Conservation (phyloP, 2,888 invertebrate genomes). For the Ypsolopha scabrella region DNA sequence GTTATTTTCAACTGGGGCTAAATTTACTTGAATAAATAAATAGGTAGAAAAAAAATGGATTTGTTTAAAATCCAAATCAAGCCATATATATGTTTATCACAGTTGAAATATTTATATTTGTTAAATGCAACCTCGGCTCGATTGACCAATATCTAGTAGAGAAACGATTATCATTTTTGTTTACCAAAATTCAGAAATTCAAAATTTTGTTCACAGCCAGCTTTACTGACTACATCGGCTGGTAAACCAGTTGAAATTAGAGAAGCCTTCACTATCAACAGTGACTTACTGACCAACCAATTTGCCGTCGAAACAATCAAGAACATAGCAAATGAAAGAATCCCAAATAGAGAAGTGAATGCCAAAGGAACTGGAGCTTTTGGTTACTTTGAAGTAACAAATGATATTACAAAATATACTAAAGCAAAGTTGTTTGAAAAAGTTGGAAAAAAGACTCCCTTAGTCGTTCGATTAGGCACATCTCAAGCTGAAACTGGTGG, state of each 20-base stretch:
- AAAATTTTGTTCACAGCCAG: too few relatives aligned
- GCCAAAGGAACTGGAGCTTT: conserved; percentile 89
- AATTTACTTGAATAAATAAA: too few relatives aligned
- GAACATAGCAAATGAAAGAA: conserved; percentile 85
- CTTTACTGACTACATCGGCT: conserved; percentile 72
- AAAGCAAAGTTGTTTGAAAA: conserved; percentile 64
- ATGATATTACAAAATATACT: conserved; percentile 76
- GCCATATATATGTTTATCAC: too few relatives aligned
- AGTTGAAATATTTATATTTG: too few relatives aligned
- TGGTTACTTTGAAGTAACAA: conserved; percentile 82
- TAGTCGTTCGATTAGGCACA: conserved; percentile 65
- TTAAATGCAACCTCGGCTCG: too few relatives aligned
- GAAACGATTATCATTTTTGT: too few relatives aligned
- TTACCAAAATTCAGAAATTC: too few relatives aligned
- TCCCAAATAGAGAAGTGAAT: conserved; percentile 90
- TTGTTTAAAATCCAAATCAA: too few relatives aligned
- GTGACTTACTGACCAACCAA: conserved; percentile 79
- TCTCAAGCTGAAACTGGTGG: conserved; percentile 25
- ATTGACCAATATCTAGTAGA: too few relatives aligned
- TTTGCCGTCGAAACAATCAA: conserved; percentile 76
- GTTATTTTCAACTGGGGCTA: too few relatives aligned
- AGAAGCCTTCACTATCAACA: conserved; percentile 79
- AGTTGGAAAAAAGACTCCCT: conserved; percentile 64
- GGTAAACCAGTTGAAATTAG: conserved; percentile 79
- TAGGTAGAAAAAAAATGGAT: too few relatives aligned